Evolutionary conservation across 2,113 vertebrate genomes (phyloP), one percentile per base, ranked within the genome.

Genomic region (Rhegmatorhina hoffmannsi): DNA sequence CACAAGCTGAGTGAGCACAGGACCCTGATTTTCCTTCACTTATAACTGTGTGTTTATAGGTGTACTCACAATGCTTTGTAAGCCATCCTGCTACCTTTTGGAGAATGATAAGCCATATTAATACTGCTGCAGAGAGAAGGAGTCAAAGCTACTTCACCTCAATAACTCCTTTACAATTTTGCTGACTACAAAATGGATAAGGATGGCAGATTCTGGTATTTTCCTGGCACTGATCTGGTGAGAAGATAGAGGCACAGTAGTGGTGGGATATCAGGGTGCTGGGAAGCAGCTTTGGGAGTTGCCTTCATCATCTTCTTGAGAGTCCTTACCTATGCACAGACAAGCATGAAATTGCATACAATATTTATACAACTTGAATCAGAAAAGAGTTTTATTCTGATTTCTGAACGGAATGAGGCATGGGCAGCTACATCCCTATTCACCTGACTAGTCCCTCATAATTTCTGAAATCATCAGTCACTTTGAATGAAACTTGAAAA

Each of bases 1-100:
- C 36, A 28, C 33, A n/a, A 38, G 17, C 68, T 31, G 29, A 67
- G 38, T 0, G 0, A 73, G 26, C 33, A 47, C 0, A 0, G 49
- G 47, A 66, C 9, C 14, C 40, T 43, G 11, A 25, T 69, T 87
- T 77, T 69, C 40, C 26, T 68, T 80, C 17, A 23, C 14, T 76
- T 46, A 14, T 25, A 83, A 11, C 29, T 25, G 5, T 25, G 29
- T 38, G 14, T n/a, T 68, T 50, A 76, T 46, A 79, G 49, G 9
- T 34, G 40, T 31, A 59, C 33, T 60, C 46, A n/a, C 33, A 47
- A 26, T 23, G 52, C 62, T 60, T 76, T 50, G 20, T 55, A 73
- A 66, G 28, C 21, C 50, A 58, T 15, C 13, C 46, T 63, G 33
- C n/a, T 36, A 2, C 24, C 11, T 83, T 76, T 40, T 31, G 16